phyloP scores from a whole-genome alignment of 2,888 invertebrate genomes.

The Chrysolina americana region DNA sequence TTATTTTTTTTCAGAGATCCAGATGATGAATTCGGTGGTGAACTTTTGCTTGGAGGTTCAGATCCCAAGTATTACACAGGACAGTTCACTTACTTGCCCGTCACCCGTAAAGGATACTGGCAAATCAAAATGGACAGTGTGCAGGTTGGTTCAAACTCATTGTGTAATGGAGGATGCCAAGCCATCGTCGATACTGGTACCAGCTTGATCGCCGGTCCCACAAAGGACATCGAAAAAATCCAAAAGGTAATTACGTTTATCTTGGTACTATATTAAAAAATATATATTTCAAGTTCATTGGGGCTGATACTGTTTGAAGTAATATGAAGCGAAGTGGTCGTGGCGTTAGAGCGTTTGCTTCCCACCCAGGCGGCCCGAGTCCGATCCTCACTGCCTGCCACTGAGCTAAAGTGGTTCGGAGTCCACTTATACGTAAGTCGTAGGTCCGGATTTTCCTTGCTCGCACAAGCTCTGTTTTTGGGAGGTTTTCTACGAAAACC shows the following conservation, averaged over 20 bases:
- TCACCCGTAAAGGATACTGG: slow-evolving; percentile 93
- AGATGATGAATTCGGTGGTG: slow-evolving; percentile 81
- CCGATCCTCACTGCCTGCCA: too few relatives aligned
- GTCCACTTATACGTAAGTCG: too few relatives aligned
- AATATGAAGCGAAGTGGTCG: too few relatives aligned
- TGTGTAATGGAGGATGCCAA: slow-evolving; percentile 87
- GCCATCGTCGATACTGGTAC: slow-evolving; percentile 97
- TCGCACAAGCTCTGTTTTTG: too few relatives aligned
- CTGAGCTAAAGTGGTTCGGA: too few relatives aligned
- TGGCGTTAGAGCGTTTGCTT: too few relatives aligned
- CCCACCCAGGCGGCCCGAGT: too few relatives aligned
- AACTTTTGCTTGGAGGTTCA: slow-evolving; percentile 94
- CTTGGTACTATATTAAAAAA: too few relatives aligned
- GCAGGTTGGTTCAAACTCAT: slow-evolving; percentile 70
- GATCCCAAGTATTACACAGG: slow-evolving; percentile 91
- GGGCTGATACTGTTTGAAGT: too few relatives aligned
- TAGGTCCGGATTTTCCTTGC: too few relatives aligned
- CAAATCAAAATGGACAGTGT: slow-evolving; percentile 86
- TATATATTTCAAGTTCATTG: too few relatives aligned
- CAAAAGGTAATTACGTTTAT: slow-evolving; percentile 76
- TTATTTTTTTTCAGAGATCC: slow-evolving; percentile 77
- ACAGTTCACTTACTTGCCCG: slow-evolving; percentile 89
- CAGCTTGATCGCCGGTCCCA: slow-evolving; percentile 94
- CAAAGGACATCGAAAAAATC: slow-evolving; percentile 80
- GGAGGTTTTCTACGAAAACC: too few relatives aligned